Percentiles rank a stretch among this genome's conserved stretches.
phyloP scores from a whole-genome alignment of 2,888 invertebrate species.

The Galeruca laticollis region DNA sequence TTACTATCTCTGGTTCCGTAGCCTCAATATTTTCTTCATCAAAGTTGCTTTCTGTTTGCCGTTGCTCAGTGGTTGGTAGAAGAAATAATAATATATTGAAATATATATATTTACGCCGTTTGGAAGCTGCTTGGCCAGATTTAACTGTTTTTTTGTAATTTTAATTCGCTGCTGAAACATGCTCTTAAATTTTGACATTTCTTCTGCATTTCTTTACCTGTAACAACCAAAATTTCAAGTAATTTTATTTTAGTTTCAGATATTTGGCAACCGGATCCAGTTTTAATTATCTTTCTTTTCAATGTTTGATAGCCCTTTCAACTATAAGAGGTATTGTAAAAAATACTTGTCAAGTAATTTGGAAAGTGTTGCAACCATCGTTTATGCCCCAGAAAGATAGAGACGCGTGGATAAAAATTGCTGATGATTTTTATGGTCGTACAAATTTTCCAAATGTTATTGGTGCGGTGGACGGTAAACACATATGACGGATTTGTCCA shows the following conservation, averaged over 20 bases:
- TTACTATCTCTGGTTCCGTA: background rate
- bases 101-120: conserved; percentile 16
- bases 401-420: no score
- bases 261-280: no score
- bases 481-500: conserved; percentile 15
- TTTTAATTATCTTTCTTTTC: no score
- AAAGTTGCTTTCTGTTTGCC: conserved; percentile 16
- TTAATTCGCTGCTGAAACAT: conserved; percentile 8
- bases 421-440: no score
- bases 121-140: conserved; percentile 15
- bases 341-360: no score
- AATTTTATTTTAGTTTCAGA: no score
- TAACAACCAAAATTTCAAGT: background rate
- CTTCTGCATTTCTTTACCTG: conserved; percentile 11
- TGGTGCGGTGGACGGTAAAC: conserved; percentile 36
- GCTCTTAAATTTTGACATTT: conserved; percentile 12
- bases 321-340: no score
- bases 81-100: conserved; percentile 19
- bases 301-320: no score
- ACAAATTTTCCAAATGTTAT: conserved; percentile 6
- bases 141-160: conserved; percentile 10
- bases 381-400: no score
- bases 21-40: background rate
- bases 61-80: conserved; percentile 14
- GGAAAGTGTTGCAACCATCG: no score